Percentiles rank a stretch among this genome's conserved stretches.
Conservation (phyloP, 2,113 vertebrate genomes). For the Psilopsiagon aurifrons region DNA sequence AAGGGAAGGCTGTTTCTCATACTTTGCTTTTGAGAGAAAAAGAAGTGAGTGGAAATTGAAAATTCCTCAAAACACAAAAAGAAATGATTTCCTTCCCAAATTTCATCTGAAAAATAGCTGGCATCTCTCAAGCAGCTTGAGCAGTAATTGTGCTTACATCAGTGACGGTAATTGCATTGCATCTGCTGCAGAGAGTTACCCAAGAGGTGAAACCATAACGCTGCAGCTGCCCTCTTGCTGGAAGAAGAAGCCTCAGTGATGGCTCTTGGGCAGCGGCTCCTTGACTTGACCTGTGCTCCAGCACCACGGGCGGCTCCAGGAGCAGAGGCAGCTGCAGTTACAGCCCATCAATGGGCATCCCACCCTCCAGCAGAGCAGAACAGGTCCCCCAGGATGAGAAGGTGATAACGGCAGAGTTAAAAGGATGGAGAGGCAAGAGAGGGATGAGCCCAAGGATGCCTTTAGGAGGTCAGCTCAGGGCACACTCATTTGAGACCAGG, state of each 20-base stretch:
- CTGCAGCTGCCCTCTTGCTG: conserved; percentile 17
- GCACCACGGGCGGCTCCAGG: background rate
- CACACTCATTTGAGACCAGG: background rate
- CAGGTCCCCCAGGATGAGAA: background rate
- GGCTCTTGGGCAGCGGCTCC: background rate
- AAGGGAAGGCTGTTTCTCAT: background rate
- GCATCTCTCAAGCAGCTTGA: conserved; percentile 29
- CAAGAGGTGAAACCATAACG: background rate
- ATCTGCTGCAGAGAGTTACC: conserved; percentile 23
- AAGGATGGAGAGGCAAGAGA: background rate
- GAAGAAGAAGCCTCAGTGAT: background rate
- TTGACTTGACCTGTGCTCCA: background rate
- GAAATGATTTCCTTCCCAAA: conserved; percentile 20
- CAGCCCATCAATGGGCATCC: background rate
- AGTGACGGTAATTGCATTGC: conserved; percentile 32
- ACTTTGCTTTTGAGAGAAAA: background rate
- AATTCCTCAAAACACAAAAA: conserved; percentile 23
- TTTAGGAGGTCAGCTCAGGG: background rate
- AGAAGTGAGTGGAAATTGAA: background rate
- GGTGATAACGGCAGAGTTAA: background rate
- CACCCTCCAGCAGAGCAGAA: background rate
- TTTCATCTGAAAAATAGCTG: background rate
- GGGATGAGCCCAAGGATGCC: background rate
- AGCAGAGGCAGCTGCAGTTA: background rate
- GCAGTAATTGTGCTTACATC: conserved; percentile 50